A percentile compares a stretch with the other conserved stretches of the same genome.
Evolutionary conservation across 2,113 vertebrate species (phyloP).

Genomic region (Protobothrops mucrosquamatus): DNA sequence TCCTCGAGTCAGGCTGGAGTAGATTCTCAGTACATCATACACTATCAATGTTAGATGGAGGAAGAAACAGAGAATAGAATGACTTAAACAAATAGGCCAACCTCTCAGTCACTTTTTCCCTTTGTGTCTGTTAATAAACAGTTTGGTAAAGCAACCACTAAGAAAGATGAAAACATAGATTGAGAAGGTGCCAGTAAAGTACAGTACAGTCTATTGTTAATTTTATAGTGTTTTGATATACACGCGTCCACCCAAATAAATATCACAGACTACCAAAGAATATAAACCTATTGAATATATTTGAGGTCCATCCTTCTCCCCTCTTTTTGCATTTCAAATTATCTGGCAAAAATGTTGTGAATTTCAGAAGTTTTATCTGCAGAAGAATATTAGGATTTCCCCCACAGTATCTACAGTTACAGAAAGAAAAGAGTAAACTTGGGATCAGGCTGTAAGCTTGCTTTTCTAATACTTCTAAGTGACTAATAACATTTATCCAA

Average conservation of each 20-base stretch:
- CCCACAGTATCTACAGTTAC: neutral
- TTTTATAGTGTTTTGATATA: constrained; percentile 2
- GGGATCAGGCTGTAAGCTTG: too few relatives aligned
- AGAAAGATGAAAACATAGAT: constrained; percentile 26
- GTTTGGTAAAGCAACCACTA: constrained; percentile 48
- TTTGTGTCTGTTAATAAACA: constrained; percentile 62
- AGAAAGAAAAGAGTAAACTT: neutral
- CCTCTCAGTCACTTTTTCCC: constrained; percentile 55
- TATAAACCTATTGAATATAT: constrained; percentile 35
- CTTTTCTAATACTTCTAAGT: neutral
- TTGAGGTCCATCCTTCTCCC: constrained; percentile 18
- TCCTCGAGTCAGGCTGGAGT: constrained; percentile 65
- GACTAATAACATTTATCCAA: neutral
- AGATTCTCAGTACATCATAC: constrained; percentile 38
- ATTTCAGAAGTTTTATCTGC: neutral
- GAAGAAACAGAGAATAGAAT: constrained; percentile 49
- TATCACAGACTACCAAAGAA: constrained; percentile 15
- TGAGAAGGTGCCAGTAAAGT: constrained; percentile 19
- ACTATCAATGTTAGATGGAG: constrained; percentile 40
- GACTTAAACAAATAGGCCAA: constrained; percentile 28
- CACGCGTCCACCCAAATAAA: constrained; percentile 26
- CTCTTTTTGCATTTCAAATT: constrained; percentile 21
- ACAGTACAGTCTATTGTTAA: neutral
- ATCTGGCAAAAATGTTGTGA: neutral
- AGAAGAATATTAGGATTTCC: too few relatives aligned